Base-by-base conservation (phyloP, 1,140 invertebrate species). In the Aphis craccivora region DNA sequence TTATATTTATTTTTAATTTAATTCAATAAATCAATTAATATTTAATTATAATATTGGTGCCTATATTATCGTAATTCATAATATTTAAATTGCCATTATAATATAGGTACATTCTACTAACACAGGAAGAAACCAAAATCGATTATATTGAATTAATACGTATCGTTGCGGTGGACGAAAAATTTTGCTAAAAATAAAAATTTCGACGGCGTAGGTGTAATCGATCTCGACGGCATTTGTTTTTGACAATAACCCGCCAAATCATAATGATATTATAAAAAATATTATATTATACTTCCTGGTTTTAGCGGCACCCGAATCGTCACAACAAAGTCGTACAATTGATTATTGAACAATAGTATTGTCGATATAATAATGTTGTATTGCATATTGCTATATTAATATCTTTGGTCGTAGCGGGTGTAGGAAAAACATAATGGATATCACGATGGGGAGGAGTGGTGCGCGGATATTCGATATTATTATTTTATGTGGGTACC, bases 391-490 rank as follows among this genome's bases (percentile, higher is more conserved):
- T 40, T 40, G 37, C 37, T 40, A 14, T n/a, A 76, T 76, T 18
- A n/a, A n/a, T 76, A 76, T 76, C 60, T 14, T 76, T n/a, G 0
- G 60, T 76, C 14, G 30, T 76, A 0, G 30, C 30, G 60, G 60
- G 60, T 67, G 60, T 67, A n/a, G 30, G 55, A n/a, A n/a, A n/a
- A 76, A 76, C n/a, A 76, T 67, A 67, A 76, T 76, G 60, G n/a
- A 76, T 35, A 6, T n/a, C 60, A 22, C 4, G 14, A 35, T n/a
- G 30, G 9, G 4, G 14, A 18, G 30, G 14, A 76, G 60, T 6
- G n/a, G 14, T 14, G 60, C 30, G 60, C 30, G n/a, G 30, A n/a
- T 76, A n/a, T n/a, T 35, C 14, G n/a, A 67, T n/a, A 67, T 67
- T 67, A 67, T 67, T 76, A 76, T 76, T 76, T 18, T 76, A 76